Evolutionary conservation across 2,888 invertebrate species (phyloP).

Genomic region (Steinernema scapterisci): DNA sequence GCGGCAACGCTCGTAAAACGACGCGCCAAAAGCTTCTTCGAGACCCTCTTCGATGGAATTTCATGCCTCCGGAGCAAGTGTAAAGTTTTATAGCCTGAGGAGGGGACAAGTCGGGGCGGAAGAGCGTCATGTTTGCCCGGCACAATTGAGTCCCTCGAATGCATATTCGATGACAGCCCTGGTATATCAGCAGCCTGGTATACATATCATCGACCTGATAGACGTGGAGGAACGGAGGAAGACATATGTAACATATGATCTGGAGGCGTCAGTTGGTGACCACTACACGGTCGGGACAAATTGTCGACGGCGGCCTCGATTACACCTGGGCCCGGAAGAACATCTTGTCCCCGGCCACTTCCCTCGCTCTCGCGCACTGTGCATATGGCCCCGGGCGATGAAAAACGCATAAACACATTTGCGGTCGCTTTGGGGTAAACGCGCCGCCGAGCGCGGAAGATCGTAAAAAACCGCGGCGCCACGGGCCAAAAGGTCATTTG

Average conservation of each 20-base stretch:
- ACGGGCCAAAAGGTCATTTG: slow-evolving; percentile 32
- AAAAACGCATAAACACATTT: slow-evolving; percentile 29
- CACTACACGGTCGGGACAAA: slow-evolving; percentile 13
- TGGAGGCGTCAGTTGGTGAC: slow-evolving; percentile 23
- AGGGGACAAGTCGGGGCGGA: no score
- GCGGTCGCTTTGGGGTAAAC: slow-evolving; percentile 14
- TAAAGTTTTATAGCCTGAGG: no score
- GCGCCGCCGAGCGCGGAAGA: slow-evolving; percentile 25
- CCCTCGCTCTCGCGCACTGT: slow-evolving; percentile 1
- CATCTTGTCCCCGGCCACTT: not conserved
- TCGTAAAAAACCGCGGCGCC: slow-evolving; percentile 17
- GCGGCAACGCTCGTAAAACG: slow-evolving; percentile 7
- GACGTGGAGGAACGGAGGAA: no score
- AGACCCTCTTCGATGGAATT: not conserved
- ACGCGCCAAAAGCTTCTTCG: not conserved
- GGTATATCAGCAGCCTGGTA: no score
- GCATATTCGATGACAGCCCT: not conserved
- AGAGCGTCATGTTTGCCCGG: not conserved
- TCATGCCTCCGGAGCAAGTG: not conserved
- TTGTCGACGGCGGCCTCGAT: slow-evolving; percentile 11
- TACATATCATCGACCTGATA: no score
- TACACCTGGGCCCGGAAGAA: not conserved
- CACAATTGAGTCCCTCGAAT: not conserved
- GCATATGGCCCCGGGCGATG: slow-evolving; percentile 30
- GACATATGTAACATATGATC: slow-evolving; percentile 29